phyloP scores from a whole-genome alignment of 2,888 invertebrate species.

The Eristalinus aeneus region DNA sequence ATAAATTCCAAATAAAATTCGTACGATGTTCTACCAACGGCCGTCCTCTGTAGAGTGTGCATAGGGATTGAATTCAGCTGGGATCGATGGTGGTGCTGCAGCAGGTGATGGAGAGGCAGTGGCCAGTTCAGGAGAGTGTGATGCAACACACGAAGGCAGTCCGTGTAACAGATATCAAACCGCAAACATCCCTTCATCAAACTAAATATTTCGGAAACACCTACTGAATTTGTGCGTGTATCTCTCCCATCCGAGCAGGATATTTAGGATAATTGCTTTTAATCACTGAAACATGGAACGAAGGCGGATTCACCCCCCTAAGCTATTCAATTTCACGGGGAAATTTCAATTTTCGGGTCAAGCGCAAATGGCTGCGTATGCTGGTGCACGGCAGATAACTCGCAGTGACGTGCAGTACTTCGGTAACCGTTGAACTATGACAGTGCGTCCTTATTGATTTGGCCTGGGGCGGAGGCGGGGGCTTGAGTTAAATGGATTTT shows the following conservation, averaged over 20 bases:
- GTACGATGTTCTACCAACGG: not conserved
- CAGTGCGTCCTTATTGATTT: constrained; percentile 30
- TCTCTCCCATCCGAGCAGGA: not conserved
- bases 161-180: constrained; percentile 11
- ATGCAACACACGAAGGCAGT: not conserved
- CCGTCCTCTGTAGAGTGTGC: too few relatives aligned
- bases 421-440: constrained; percentile 10
- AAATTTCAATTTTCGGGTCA: constrained; percentile 31
- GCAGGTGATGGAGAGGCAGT: too few relatives aligned
- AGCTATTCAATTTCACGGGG: constrained; percentile 7
- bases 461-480: not conserved
- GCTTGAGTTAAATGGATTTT: not conserved
- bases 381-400: not conserved
- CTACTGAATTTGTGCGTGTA: not conserved
- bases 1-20: not conserved
- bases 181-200: not conserved
- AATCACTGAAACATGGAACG: constrained; percentile 9
- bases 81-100: too few relatives aligned
- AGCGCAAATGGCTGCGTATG: not conserved
- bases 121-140: too few relatives aligned
- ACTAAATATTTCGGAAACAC: constrained; percentile 40
- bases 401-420: not conserved
- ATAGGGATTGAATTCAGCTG: too few relatives aligned
- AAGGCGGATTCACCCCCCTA: not conserved
- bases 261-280: constrained; percentile 49